Conservation (phyloP, 2,888 invertebrate species). For the Drosophila meridionalis region DNA sequence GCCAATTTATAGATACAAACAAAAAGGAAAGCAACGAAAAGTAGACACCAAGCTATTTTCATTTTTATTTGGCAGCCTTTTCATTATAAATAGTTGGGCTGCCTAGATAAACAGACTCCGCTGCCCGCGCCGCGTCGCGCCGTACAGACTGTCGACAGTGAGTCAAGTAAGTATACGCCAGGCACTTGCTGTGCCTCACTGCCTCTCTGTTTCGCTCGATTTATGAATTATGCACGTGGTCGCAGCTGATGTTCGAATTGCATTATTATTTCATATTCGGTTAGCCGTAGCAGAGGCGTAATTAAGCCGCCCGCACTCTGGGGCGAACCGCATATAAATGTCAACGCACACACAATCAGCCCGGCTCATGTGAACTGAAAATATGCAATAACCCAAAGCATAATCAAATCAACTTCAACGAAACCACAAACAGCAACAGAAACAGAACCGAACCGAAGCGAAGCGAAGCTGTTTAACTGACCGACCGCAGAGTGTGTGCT, state of each 20-base stretch:
- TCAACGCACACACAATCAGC: constrained; percentile 24
- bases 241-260: constrained; percentile 13
- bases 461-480: constrained; percentile 6
- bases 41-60: constrained; percentile 62
- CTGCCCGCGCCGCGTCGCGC: neutral
- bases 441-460: constrained; percentile 6
- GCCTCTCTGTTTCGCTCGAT: neutral
- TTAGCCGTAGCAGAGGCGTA: constrained; percentile 41
- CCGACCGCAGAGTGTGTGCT: constrained; percentile 5
- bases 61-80: constrained; percentile 75
- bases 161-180: constrained; percentile 34
- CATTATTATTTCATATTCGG: constrained; percentile 58
- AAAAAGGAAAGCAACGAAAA: constrained; percentile 5
- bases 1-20: constrained; percentile 55
- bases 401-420: constrained; percentile 39
- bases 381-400: constrained; percentile 15
- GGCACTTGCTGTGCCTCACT: constrained; percentile 17
- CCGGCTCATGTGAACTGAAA: neutral
- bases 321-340: constrained; percentile 38
- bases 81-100: constrained; percentile 75
- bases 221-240: constrained; percentile 46
- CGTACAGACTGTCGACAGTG: neutral
- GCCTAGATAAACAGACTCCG: constrained; percentile 69
- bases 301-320: constrained; percentile 29
- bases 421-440: constrained; percentile 19